phyloP scores from a whole-genome alignment of 1,140 invertebrate genomes.

The Mercenaria mercenaria region DNA sequence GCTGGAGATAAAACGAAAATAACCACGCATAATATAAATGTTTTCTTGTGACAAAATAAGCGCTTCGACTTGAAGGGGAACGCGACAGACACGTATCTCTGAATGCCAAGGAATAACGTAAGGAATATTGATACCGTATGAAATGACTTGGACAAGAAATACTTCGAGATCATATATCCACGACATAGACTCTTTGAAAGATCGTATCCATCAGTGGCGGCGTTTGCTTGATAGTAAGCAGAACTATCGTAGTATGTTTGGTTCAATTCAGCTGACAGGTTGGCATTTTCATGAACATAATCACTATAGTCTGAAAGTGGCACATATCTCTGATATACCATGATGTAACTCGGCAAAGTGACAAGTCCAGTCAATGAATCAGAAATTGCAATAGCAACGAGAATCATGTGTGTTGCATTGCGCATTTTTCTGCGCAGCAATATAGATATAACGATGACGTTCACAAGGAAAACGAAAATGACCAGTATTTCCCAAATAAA shows the following conservation, averaged over 20 bases:
- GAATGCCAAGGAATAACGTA: conserved; percentile 49
- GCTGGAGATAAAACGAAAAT: conserved; percentile 3
- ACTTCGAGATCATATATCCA: conserved; percentile 51
- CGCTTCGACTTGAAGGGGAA: conserved; percentile 5
- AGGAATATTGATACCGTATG: conserved; percentile 57
- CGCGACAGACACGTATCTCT: conserved; percentile 5
- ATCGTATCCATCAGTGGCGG: not conserved
- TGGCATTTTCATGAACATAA: not conserved
- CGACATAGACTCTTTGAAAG: conserved; percentile 1
- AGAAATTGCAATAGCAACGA: conserved; percentile 49
- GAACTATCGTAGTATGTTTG: too few relatives aligned
- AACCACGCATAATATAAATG: not conserved
- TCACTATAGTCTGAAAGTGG: not conserved
- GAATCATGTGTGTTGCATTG: conserved; percentile 41
- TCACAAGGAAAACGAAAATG: conserved; percentile 1
- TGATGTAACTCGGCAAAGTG: conserved; percentile 52
- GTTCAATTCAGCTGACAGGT: not conserved
- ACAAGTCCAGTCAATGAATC: conserved; percentile 48
- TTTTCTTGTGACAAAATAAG: not conserved
- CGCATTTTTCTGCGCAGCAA: conserved; percentile 51
- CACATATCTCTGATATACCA: conserved; percentile 28
- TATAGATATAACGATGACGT: conserved; percentile 13
- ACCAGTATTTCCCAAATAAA: conserved; percentile 50
- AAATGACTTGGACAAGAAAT: conserved; percentile 37
- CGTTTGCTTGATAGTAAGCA: not conserved